These are phyloP conservation scores for Tokudaia tokunoshimensis DNA, from an alignment of 2,797 vertebrate genomes.

Conservation along the genomic window DNA sequence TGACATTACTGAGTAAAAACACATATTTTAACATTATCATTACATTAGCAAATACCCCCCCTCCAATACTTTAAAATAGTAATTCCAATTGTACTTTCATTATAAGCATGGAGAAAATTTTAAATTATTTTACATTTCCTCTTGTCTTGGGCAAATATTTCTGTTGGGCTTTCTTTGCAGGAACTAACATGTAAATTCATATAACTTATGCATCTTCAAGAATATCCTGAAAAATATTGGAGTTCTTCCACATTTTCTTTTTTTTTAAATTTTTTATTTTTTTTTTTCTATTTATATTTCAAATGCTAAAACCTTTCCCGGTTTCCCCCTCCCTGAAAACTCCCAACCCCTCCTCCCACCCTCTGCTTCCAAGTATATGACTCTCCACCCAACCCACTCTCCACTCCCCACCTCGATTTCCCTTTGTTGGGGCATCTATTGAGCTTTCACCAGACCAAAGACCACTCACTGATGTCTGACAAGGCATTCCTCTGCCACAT, in stretches of 20 bases:
- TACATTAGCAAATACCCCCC: slow-evolving; percentile 19
- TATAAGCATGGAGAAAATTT: neutral
- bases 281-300: no score
- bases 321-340: no score
- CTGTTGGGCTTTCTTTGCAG: neutral
- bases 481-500: no score
- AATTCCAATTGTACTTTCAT: neutral
- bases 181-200: neutral
- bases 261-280: no score
- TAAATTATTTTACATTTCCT: neutral
- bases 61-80: slow-evolving; percentile 50
- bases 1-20: slow-evolving; percentile 28
- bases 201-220: neutral
- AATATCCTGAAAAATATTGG: neutral
- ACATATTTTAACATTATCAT: slow-evolving; percentile 45
- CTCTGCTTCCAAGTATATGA: no score
- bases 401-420: no score
- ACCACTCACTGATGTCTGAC: no score
- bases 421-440: no score
- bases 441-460: no score
- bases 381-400: no score
- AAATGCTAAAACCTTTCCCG: no score
- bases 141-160: slow-evolving; percentile 1
- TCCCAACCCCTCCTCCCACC: no score
- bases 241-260: neutral